Evolutionary conservation across 2,888 invertebrate genomes (phyloP).

Genomic region (Drosophila recens): DNA sequence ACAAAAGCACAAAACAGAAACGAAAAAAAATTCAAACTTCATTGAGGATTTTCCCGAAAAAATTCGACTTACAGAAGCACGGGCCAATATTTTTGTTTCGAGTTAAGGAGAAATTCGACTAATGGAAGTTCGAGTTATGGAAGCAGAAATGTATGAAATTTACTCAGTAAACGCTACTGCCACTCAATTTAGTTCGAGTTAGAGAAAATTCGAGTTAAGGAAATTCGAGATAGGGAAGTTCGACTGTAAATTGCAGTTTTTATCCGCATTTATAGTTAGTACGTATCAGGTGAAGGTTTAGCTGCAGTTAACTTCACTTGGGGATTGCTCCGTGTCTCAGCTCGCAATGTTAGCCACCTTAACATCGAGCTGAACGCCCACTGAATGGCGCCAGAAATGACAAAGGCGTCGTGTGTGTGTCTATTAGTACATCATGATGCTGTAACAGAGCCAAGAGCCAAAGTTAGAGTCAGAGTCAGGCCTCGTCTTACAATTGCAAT

Average conservation of each 20-base stretch:
- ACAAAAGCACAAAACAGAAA: too few species aligned
- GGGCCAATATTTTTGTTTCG: too few species aligned
- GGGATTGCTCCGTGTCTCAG: not conserved
- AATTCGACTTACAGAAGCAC: too few species aligned
- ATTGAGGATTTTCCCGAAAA: too few species aligned
- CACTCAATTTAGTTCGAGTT: too few species aligned
- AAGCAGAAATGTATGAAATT: too few species aligned
- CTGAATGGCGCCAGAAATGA: constrained; percentile 51
- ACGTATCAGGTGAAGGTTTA: not conserved
- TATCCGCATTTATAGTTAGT: not conserved
- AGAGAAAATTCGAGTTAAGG: too few species aligned
- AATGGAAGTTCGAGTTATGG: too few species aligned
- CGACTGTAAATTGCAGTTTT: not conserved
- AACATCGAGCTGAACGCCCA: constrained; percentile 24
- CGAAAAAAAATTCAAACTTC: too few species aligned
- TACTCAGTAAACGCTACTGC: too few species aligned
- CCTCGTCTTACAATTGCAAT: constrained; percentile 30
- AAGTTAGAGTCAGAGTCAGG: constrained; percentile 7
- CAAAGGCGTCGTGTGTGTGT: constrained; percentile 22
- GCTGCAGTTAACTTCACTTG: not conserved
- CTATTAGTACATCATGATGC: constrained; percentile 44
- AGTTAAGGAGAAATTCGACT: too few species aligned
- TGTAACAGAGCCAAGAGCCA: constrained; percentile 28
- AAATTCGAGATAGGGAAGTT: too few species aligned
- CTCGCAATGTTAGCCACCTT: not conserved